Percentiles rank a stretch among this genome's conserved stretches.
Evolutionary conservation across 2,113 vertebrate species (phyloP).

Genomic region (Phrynosoma blainvillii): DNA sequence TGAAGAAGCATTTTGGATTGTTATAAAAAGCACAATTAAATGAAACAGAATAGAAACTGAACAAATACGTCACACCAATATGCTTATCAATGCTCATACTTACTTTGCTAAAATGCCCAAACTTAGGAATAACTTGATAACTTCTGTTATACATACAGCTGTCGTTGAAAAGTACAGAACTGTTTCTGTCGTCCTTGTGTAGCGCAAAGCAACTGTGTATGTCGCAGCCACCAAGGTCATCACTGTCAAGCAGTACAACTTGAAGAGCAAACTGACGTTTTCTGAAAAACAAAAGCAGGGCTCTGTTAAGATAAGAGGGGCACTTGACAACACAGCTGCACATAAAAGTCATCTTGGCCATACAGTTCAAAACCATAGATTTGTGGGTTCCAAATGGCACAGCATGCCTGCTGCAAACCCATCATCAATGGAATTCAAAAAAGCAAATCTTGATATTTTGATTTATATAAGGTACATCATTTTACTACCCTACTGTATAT

Average conservation of each 20-base stretch:
- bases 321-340: slow-evolving; percentile 11
- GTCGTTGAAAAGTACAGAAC: slow-evolving; percentile 93
- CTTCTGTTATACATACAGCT: slow-evolving; percentile 90
- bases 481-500: no score
- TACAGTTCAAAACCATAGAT: not conserved
- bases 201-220: slow-evolving; percentile 87
- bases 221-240: slow-evolving; percentile 97
- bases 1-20: not conserved
- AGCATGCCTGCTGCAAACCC: not conserved
- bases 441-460: no score
- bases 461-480: no score
- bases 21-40: not conserved
- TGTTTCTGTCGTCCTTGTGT: slow-evolving; percentile 83
- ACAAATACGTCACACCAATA: not conserved
- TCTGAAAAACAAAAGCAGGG: slow-evolving; percentile 76
- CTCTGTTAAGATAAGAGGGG: slow-evolving; percentile 30
- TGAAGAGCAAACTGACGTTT: slow-evolving; percentile 89
- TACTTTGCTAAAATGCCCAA: slow-evolving; percentile 91
- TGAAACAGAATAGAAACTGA: not conserved
- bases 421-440: no score
- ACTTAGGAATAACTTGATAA: slow-evolving; percentile 92
- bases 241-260: slow-evolving; percentile 93
- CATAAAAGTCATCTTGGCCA: not conserved
- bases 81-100: slow-evolving; percentile 65
- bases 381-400: not conserved